Base-by-base conservation (phyloP, 2,113 vertebrate genomes). In the Hystrix brachyura region DNA sequence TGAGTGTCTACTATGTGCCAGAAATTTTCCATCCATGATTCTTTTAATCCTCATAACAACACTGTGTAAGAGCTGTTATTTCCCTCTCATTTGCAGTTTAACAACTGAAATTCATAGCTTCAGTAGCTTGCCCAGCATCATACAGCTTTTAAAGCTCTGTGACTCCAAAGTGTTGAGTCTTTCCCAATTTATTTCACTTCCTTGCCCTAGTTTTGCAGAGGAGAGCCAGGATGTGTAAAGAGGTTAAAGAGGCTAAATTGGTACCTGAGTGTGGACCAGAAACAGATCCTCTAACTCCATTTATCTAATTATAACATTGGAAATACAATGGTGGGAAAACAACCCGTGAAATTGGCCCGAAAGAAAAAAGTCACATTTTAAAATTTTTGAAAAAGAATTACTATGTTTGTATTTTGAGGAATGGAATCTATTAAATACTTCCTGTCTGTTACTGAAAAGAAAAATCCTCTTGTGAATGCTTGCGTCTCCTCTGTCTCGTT, bases 1-100 rank as follows among this genome's bases (percentile, higher is more conserved):
- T 90, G n/a, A 95, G 10, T 34, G 43, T 57, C 84, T 96, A 88
- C 69, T 80, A 80, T 90, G 86, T 96, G 76, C 53, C n/a, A 91
- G 48, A 93, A 72, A 80, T 83, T 92, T 95, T 89, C 65, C 64
- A 9, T 71, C 32, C 3, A 64, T 64, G 25, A 90, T 87, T 92
- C 43, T 76, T 93, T 92, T 81, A 83, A 76, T 90, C 43, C 23
- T 65, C 38, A 2, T 74, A 74, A 32, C 69, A 90, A 14, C 46
- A 80, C 29, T 48, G 17, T 71, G 64, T 86, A 53, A 95, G 46
- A 53, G 21, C n/a, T 76, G 46, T 86, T 78, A 55, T 76, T 85
- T 85, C 48, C 9, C 48, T 74, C 60, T 94, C 81, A 87, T 90
- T 94, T 86, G 7, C 83, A 83, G 29, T 83, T 81, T 83, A 94